Evolutionary conservation across 2,113 vertebrate species (phyloP).

Genomic region (Istiophorus platypterus): DNA sequence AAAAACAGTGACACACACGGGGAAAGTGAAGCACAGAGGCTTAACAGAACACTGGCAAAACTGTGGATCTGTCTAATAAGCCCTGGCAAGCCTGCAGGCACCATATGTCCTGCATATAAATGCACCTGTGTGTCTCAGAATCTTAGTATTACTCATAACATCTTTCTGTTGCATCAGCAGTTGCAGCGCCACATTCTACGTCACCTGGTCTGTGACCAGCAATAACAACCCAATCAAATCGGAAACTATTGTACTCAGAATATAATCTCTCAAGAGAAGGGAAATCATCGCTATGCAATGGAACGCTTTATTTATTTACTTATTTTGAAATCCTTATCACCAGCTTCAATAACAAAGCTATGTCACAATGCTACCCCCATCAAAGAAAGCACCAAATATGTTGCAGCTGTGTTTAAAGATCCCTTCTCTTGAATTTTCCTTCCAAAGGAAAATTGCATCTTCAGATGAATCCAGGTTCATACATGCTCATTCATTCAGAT

Average conservation of each 20-base stretch:
- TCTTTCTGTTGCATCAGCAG: slow-evolving; percentile 35
- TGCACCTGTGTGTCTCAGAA: slow-evolving; percentile 61
- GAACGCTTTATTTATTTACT: too few relatives aligned
- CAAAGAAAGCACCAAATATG: not conserved
- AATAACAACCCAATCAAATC: slow-evolving; percentile 12
- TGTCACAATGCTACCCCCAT: not conserved
- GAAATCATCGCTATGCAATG: not conserved
- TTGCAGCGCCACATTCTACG: slow-evolving; percentile 7
- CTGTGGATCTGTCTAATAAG: slow-evolving; percentile 50
- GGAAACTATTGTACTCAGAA: not conserved
- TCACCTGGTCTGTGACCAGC: slow-evolving; percentile 35
- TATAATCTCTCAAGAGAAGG: not conserved
- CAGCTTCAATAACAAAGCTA: not conserved
- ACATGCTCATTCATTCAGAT: slow-evolving; percentile 17
- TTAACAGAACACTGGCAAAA: slow-evolving; percentile 24
- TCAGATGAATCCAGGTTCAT: slow-evolving; percentile 9
- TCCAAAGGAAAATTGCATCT: not conserved
- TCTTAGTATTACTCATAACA: slow-evolving; percentile 35
- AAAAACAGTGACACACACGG: not conserved
- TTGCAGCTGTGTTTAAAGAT: slow-evolving; percentile 22
- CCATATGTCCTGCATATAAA: slow-evolving; percentile 74
- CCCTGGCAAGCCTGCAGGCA: slow-evolving; percentile 62
- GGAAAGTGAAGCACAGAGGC: not conserved
- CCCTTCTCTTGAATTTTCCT: too few relatives aligned
- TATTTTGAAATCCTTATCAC: not conserved